Evolutionary conservation across 2,797 vertebrate genomes (phyloP), one percentile per base, ranked within the genome.

Genomic region (Sebastolobus alascanus): DNA sequence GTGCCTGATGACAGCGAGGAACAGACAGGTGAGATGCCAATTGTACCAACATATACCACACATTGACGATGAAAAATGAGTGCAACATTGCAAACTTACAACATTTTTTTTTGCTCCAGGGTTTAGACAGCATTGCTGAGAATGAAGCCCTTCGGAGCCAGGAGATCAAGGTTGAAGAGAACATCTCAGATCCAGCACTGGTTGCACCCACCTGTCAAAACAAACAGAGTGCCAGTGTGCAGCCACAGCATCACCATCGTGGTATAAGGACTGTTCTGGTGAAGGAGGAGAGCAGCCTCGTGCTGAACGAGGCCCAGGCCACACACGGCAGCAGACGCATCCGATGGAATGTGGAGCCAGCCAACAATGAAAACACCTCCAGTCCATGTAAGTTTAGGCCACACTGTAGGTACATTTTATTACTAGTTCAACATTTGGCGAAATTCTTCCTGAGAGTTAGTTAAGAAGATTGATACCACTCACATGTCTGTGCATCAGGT

Each of bases 121-220:
- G 16, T 79, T 54, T 63, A 37, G 63, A 81, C 18, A 27, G 31
- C 29, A 46, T 46, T 46, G 18, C 54, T 61, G 91, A 73, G 14
- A 86, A 82, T 20, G 80, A 77, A n/a, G 43, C 40, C 56, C 4
- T 64, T 64, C 25, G 68, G 35, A 68, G 61, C 29, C 84, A 79
- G 61, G 90, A 91, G 13, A 94, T 96, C 78, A 96, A 96, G 76
- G 82, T 92, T 27, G 94, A 96, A 73, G 93, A 94, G 9, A 89
- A 54, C 13, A 65, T 65, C 33, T 71, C 74, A 11, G 88, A 93
- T 65, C 75, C 82, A 25, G 6, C 55, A 5, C 37, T 80, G 10
- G 71, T 71, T 46, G 56, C 12, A 38, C 20, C 54, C 7, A 22
- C 22, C 33, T 80, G 78, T 80, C 84, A 71, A 58, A 90, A 69